These are phyloP conservation scores for Phyto melanocephala DNA, from an alignment of 2,888 invertebrate genomes.

Conservation along the genomic window DNA sequence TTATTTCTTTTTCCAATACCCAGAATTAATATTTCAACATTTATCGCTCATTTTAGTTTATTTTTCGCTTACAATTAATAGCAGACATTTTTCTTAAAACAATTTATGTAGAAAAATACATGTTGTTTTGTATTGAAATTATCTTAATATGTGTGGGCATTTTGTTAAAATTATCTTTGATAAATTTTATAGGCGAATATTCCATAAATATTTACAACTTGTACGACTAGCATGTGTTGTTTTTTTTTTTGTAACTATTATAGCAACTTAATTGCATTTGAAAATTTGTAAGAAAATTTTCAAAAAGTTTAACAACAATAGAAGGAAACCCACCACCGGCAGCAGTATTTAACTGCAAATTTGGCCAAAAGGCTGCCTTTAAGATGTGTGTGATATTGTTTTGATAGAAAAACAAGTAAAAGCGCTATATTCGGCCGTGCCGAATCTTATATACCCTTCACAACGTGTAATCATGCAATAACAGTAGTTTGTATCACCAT, in stretches of 20 bases:
- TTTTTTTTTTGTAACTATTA: background rate
- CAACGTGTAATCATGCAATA: too few relatives aligned
- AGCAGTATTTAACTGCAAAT: constrained; percentile 33
- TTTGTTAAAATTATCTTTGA: constrained; percentile 38
- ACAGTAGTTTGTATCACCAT: too few relatives aligned
- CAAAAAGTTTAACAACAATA: constrained; percentile 11
- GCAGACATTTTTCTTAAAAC: background rate
- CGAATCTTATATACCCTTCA: too few relatives aligned
- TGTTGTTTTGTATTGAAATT: constrained; percentile 1
- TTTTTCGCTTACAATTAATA: constrained; percentile 23
- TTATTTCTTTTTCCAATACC: background rate
- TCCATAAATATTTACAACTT: constrained; percentile 23
- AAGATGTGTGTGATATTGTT: constrained; percentile 54
- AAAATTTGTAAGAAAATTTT: background rate
- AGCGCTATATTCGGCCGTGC: background rate
- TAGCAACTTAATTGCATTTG: background rate
- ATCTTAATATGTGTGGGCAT: constrained; percentile 49
- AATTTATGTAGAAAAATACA: background rate
- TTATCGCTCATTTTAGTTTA: background rate
- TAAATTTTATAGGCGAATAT: constrained; percentile 11
- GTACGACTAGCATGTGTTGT: background rate
- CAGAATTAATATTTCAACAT: constrained; percentile 12
- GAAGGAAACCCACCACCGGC: constrained; percentile 24
- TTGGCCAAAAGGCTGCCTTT: constrained; percentile 52
- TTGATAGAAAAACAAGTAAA: background rate